Evolutionary conservation across 2,888 invertebrate genomes (phyloP), one percentile per base, ranked within the genome.

Genomic region (Drosophila eohydei): DNA sequence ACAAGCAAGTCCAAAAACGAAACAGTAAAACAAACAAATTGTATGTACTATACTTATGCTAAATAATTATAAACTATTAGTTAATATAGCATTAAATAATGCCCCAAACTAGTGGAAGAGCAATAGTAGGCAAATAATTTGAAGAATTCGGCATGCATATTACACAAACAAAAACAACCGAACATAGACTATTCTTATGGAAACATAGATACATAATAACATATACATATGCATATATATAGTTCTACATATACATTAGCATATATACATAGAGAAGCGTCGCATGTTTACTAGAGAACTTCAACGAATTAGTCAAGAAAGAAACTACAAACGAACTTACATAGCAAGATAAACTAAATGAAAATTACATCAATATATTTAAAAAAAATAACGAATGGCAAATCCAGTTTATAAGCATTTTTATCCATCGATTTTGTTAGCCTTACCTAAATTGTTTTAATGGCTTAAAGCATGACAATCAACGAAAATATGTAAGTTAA

Each of bases 401-500:
- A 57, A 54, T 71, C 16, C 51, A 67, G 44, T 62, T 58, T 50
- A 21, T 71, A 70, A 57, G 30, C 41, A 61, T 60, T 73, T 52
- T 48, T 60, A 41, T 41, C 43, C 38, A 57, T 64, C 38, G 8
- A 11, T 65, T 73, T 6, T 40, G 54, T 71, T 71, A 40, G 43
- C 38, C 43, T 26, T n/a, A 41, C 9, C 9, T 8, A 36, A 62
- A 51, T 58, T 16, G 12, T 59, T 70, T 43, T 64, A 80, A 85
- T 85, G 79, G 85, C 85, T 87, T 78, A 78, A 87, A 77, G 83
- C 85, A 81, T 82, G 86, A 86, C 86, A 86, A 86, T 86, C 86
- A 87, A 85, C 81, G 83, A 87, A 74, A 61, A 52, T 60, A 44
- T 69, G 34, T 59, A 61, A 70, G 57, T 71, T 54, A 69, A 73